Conservation (phyloP, 2,797 vertebrate species). For the Enteromius unitaeniatus region DNA sequence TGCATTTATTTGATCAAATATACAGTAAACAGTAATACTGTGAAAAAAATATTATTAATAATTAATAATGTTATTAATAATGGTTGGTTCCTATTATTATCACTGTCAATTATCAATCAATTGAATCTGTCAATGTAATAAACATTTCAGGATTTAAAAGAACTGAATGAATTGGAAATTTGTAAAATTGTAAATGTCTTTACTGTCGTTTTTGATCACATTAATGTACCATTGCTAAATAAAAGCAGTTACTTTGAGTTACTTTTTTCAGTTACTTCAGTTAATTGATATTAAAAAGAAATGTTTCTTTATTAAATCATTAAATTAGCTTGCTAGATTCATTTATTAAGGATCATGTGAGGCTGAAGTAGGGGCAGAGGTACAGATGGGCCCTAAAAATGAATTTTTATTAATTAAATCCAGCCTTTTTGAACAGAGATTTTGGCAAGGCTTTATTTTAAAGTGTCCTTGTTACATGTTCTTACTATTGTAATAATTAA, state of each 20-base stretch:
- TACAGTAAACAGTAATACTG: background rate
- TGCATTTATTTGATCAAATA: background rate
- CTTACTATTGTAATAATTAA: background rate
- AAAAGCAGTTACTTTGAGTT: background rate
- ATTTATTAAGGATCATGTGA: background rate
- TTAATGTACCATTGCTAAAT: background rate
- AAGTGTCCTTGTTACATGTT: background rate
- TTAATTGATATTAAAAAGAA: background rate
- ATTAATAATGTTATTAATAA: too few species aligned
- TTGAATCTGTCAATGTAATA: too few species aligned
- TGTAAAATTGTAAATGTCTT: background rate
- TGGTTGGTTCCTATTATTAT: background rate
- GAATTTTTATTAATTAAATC: background rate
- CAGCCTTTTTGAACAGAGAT: background rate
- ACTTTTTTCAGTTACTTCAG: too few species aligned
- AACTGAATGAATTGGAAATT: background rate
- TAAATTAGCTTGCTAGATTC: background rate
- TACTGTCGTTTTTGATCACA: background rate
- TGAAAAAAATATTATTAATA: background rate
- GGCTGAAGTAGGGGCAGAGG: background rate
- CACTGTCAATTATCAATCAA: background rate
- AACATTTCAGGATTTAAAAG: background rate
- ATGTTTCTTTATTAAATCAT: background rate
- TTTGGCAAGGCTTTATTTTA: background rate
- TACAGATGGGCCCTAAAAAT: background rate